Percentiles rank a stretch among this genome's conserved stretches.
These are phyloP conservation scores for Parapristionchus giblindavisi DNA, from an alignment of 2,888 invertebrate genomes.

Conservation along the genomic window DNA sequence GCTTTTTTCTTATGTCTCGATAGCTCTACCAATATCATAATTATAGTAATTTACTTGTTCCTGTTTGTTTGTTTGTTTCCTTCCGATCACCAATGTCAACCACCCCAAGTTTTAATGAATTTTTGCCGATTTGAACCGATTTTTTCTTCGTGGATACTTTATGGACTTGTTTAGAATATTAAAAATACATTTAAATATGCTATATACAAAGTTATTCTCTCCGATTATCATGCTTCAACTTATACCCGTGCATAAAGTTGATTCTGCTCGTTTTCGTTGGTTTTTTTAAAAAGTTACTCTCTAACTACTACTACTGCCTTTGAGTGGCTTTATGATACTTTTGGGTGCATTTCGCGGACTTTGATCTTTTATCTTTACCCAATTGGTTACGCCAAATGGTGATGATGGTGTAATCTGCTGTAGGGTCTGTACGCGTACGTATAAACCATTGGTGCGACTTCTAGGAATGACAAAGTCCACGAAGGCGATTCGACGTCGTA, in stretches of 20 bases:
- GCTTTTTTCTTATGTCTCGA: neutral
- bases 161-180: too few species aligned
- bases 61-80: neutral
- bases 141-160: neutral
- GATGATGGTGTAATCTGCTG: neutral
- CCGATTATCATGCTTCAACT: too few species aligned
- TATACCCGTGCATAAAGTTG: too few species aligned
- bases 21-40: neutral
- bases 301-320: neutral
- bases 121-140: neutral
- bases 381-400: too few species aligned
- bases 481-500: conserved; percentile 73
- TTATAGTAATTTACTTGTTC: conserved; percentile 23
- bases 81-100: neutral
- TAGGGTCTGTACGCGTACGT: neutral
- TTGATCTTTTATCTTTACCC: too few species aligned
- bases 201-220: too few species aligned
- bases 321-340: conserved; percentile 23
- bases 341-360: neutral
- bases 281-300: too few species aligned
- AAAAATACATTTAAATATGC: too few species aligned
- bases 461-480: neutral
- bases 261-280: neutral
- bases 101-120: conserved; percentile 19
- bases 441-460: too few species aligned